Evolutionary conservation across 1,140 invertebrate species (phyloP).

Genomic region (Apis laboriosa): DNA sequence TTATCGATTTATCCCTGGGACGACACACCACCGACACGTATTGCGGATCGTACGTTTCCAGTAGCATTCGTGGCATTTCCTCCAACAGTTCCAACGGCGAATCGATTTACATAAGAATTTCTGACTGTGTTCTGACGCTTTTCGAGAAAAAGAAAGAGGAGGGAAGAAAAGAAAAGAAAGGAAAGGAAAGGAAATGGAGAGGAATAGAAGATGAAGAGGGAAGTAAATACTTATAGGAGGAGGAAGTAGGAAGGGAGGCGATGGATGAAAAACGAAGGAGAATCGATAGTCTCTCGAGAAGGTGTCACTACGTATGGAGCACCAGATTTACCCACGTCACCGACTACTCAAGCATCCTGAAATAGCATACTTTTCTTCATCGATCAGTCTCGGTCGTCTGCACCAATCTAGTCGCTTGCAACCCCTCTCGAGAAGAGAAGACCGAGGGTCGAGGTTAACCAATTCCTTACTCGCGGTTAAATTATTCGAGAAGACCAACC

Average conservation of each 20-base stretch:
- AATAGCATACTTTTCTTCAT: constrained; percentile 65
- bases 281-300: constrained; percentile 49
- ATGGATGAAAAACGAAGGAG: background rate
- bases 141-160: background rate
- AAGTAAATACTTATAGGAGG: background rate
- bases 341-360: constrained; percentile 46
- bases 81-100: background rate
- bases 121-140: background rate
- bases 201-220: background rate
- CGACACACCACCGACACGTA: constrained; percentile 32
- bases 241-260: too few relatives aligned
- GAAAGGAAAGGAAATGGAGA: background rate
- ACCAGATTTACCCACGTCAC: constrained; percentile 38
- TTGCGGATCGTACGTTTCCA: constrained; percentile 32
- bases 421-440: constrained; percentile 23
- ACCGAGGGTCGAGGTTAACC: constrained; percentile 62
- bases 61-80: constrained; percentile 36
- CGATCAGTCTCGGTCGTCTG: constrained; percentile 49
- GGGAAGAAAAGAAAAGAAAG: background rate
- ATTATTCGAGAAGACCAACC: constrained; percentile 21
- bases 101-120: constrained; percentile 52
- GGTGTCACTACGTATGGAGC: constrained; percentile 43
- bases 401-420: background rate
- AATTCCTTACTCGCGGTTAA: constrained; percentile 28
- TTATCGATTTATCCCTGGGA: constrained; percentile 46